Evolutionary conservation across 2,888 invertebrate species (phyloP), one percentile per base, ranked within the genome.

Genomic region (Apotomis capreana): DNA sequence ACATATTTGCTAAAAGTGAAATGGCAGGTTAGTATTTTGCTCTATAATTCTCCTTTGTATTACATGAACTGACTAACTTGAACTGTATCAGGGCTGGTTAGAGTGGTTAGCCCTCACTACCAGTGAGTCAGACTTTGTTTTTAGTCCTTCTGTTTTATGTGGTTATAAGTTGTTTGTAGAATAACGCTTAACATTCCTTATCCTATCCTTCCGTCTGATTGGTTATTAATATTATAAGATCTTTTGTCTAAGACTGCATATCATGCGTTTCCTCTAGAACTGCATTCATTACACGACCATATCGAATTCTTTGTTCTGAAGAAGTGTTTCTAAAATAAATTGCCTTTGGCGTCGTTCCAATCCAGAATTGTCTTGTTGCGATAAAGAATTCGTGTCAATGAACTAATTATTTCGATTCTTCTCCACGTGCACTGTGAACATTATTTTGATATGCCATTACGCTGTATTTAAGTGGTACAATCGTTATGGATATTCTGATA

Each of bases 331-430:
- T 69, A 79, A 84, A 83, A 84, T 85, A 83, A 82, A 83, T 84
- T 79, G 76, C 68, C 81, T 79, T 83, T 91, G 91, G 91, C 90
- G 83, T 70, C 40, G 26, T 70, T 75, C 90, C 91, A 90, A 85
- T 75, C 73, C 75, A 74, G 76, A 79, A 79, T 77, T 79, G 81
- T 85, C 85, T 87, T 89, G 89, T 89, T 89, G 82, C 83, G 68
- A 44, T 37, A n/a, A 81, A 81, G 82, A 81, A 78, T 83, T 81
- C 78, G 81, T 86, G 89, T 89, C 88, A 87, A 83, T 88, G 91
- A 90, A 89, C 91, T 78, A 78, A 75, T 81, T 61, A 57, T 70
- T 65, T 69, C 12, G 37, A 52, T 46, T 61, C 49, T 49, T 51
- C 51, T 46, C 15, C 51, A 58, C 26, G 4, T 58, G 59, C 15